Base-by-base conservation (phyloP, 2,797 vertebrate species). In the Morelia viridis region DNA sequence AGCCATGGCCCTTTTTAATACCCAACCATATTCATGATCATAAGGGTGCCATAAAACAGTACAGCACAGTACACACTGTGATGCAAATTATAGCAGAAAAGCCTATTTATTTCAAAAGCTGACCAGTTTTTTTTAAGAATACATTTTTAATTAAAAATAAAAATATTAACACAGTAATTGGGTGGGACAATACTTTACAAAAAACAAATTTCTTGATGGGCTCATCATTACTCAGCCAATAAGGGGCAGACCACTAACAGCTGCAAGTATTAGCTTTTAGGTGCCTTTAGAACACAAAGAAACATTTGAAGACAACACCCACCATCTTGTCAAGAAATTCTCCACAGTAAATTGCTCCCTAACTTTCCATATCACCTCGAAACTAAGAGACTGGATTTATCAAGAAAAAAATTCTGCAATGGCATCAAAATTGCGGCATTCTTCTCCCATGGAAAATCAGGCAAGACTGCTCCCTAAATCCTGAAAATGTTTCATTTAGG, bases 31-130 rank as follows among this genome's bases (percentile, higher is more conserved):
- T 61, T 94, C 2, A 19, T 92, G 94, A 94, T 91, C 93, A 64
- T 93, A 96, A 92, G 95, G 94, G 94, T 89, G 90, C 94, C 35
- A 87, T n/a, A 92, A 96, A 96, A 92, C 94, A 95, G 93, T 96
- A 87, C 92, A 95, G 93, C 95, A 87, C 92, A 58, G 96, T 91
- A 96, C 92, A 90, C 65, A 88, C 83, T 92, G 94, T 96, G 94
- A 95, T 94, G 86, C 17, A 76, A 94, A 35, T 90, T 56, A 93
- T 61, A 92, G 94, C 92, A 0, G 3, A 53, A 95, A 93, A 89
- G 15, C 31, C 8, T 87, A 50, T 46, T 15, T 90, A 71, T 61
- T 80, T 87, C 26, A 85, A 92, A 94, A 95, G 92, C 93, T 95
- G 92, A 95, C 94, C 64, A 6, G 91, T 89, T 68, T 58, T 12